These are phyloP conservation scores for Fratercula arctica DNA, from an alignment of 2,797 vertebrate genomes.

Conservation along the genomic window DNA sequence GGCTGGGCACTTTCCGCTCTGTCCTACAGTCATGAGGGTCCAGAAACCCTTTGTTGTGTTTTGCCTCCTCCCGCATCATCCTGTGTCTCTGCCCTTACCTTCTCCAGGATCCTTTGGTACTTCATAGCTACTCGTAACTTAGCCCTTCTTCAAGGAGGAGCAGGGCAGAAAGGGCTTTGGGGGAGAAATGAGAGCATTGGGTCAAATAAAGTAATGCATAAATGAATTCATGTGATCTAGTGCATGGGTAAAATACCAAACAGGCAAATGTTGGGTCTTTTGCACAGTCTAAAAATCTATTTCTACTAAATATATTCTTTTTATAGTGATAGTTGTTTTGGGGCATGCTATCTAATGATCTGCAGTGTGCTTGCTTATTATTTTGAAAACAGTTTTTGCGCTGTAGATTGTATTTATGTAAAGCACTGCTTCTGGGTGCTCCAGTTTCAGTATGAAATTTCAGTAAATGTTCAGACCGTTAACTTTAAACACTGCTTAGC, in stretches of 20 bases:
- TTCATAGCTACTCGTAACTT: not conserved
- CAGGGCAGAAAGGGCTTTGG: not conserved
- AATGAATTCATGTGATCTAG: not conserved
- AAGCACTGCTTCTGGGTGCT: not conserved
- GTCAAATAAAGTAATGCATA: not conserved
- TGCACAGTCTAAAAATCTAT: not conserved
- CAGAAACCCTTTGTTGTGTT: not conserved
- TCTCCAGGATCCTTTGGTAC: not conserved
- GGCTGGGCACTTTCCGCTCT: not conserved
- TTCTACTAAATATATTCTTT: not conserved
- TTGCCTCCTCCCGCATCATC: not conserved
- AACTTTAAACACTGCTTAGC: not conserved
- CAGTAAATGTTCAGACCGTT: not conserved
- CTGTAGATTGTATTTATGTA: not conserved
- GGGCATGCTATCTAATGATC: not conserved
- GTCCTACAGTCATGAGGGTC: not conserved
- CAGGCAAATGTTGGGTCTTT: not conserved
- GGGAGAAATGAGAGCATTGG: not conserved
- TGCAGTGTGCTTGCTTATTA: not conserved
- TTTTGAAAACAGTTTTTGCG: not conserved
- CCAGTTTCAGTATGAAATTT: not conserved
- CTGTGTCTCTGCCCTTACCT: not conserved
- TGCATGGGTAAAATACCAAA: not conserved
- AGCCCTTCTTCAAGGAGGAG: not conserved
- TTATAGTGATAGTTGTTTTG: not conserved